Evolutionary conservation across 1,140 invertebrate genomes (phyloP).

Genomic region (Papilio polyxenes): DNA sequence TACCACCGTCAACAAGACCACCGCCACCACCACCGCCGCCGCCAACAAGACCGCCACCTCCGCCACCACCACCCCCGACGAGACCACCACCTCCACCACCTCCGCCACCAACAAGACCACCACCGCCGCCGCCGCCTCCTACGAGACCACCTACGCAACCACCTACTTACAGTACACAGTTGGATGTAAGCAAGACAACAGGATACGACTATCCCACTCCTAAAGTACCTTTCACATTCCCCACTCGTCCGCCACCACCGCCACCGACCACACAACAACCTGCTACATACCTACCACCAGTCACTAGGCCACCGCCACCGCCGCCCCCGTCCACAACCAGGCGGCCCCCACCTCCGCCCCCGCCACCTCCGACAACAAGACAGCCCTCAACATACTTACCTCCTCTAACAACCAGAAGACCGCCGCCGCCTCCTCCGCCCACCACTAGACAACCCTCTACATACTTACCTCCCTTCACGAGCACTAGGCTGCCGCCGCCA

Average conservation of each 20-base stretch:
- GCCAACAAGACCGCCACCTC: slow-evolving; percentile 40
- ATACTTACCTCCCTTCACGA: too few species aligned
- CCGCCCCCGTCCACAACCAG: slow-evolving; percentile 37
- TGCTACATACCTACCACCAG: slow-evolving; percentile 39
- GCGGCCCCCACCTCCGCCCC: too few species aligned
- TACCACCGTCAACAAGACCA: slow-evolving; percentile 40
- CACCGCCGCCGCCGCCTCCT: slow-evolving; percentile 32
- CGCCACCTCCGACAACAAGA: too few species aligned
- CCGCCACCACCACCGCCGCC: slow-evolving; percentile 45
- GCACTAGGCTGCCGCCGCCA: too few species aligned
- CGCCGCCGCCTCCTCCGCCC: too few species aligned
- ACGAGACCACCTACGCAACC: slow-evolving; percentile 10
- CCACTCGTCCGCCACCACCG: slow-evolving; percentile 44
- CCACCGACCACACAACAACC: slow-evolving; percentile 38
- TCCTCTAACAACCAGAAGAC: too few species aligned
- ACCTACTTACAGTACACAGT: slow-evolving; percentile 35
- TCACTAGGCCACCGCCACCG: slow-evolving; percentile 40
- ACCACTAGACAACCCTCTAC: too few species aligned
- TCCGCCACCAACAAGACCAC: slow-evolving; percentile 39
- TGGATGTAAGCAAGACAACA: slow-evolving; percentile 39
- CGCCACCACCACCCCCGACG: slow-evolving; percentile 39
- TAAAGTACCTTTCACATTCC: slow-evolving; percentile 45
- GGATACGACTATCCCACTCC: slow-evolving; percentile 50
- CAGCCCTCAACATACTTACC: too few species aligned
- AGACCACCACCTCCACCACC: slow-evolving; percentile 41